These are phyloP conservation scores for Cnemophilus loriae DNA, from an alignment of 2,113 vertebrate species.

Conservation along the genomic window DNA sequence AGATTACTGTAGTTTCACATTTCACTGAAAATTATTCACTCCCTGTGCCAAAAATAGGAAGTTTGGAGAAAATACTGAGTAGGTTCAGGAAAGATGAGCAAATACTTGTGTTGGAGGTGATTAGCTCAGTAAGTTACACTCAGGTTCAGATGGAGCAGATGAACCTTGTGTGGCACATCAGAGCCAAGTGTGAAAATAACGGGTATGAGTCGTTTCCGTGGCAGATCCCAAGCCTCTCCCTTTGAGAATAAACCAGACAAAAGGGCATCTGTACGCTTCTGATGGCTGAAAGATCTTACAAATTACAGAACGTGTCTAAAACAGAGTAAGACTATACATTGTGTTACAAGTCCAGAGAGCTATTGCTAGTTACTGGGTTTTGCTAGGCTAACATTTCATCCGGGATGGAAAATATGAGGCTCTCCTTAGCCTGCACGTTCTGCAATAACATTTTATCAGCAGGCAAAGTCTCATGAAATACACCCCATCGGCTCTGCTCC, in stretches of 20 bases:
- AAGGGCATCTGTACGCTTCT: background rate
- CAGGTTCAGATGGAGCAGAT: background rate
- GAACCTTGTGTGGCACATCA: background rate
- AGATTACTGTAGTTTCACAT: background rate
- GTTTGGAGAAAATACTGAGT: background rate
- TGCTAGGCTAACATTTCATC: background rate
- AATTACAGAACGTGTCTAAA: background rate
- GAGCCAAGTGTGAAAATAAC: background rate
- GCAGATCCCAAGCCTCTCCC: background rate
- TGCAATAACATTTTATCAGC: constrained; percentile 53
- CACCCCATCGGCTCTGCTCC: background rate
- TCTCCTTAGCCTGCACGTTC: background rate
- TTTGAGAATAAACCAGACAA: background rate
- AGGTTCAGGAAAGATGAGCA: background rate
- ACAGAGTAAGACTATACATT: background rate
- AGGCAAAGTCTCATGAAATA: constrained; percentile 26
- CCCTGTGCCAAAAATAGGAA: background rate
- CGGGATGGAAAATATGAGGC: background rate
- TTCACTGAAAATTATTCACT: background rate
- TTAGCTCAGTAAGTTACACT: fast-evolving
- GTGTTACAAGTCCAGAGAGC: background rate
- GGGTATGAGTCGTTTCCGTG: fast-evolving
- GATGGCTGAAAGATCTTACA: background rate
- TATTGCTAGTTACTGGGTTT: background rate
- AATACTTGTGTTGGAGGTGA: background rate